Percentiles rank a stretch among this genome's conserved stretches.
Conservation (phyloP, 2,113 vertebrate genomes). For the Callipepla squamata region DNA sequence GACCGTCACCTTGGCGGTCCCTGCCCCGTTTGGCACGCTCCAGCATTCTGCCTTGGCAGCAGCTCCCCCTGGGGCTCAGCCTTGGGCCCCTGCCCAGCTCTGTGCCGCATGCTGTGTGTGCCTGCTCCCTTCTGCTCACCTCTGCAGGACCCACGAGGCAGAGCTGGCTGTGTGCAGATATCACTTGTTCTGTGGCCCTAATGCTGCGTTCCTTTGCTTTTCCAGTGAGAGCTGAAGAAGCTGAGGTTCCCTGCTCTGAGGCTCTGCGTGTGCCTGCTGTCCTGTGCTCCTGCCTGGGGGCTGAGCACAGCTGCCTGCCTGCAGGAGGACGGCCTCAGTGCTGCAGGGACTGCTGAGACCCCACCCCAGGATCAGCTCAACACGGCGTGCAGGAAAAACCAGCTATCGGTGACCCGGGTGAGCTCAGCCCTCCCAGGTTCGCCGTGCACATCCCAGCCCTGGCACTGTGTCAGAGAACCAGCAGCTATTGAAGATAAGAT, state of each 20-base stretch:
- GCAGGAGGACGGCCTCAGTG: not conserved
- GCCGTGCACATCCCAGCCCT: not conserved
- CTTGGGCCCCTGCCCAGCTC: not conserved
- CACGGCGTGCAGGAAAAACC: slow-evolving; percentile 54
- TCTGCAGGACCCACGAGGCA: not conserved
- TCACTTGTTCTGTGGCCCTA: not conserved
- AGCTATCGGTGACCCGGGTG: not conserved
- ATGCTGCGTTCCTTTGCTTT: not conserved
- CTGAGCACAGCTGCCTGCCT: too few species aligned
- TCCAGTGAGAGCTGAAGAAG: not conserved
- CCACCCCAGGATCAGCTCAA: too few species aligned
- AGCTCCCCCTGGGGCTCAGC: not conserved
- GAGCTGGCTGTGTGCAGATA: not conserved
- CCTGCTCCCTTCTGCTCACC: too few species aligned
- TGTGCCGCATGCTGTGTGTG: too few species aligned
- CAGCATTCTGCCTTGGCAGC: not conserved
- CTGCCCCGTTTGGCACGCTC: accelerated
- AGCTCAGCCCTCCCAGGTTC: not conserved
- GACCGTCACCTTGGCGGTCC: not conserved
- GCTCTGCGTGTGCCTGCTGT: too few species aligned
- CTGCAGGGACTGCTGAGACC: too few species aligned
- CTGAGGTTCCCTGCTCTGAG: not conserved
- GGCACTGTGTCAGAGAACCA: not conserved
- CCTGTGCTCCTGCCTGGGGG: not conserved
- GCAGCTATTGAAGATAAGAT: slow-evolving; percentile 24